Conservation (phyloP, 2,888 invertebrate species). For the Invenusta paracnida region DNA sequence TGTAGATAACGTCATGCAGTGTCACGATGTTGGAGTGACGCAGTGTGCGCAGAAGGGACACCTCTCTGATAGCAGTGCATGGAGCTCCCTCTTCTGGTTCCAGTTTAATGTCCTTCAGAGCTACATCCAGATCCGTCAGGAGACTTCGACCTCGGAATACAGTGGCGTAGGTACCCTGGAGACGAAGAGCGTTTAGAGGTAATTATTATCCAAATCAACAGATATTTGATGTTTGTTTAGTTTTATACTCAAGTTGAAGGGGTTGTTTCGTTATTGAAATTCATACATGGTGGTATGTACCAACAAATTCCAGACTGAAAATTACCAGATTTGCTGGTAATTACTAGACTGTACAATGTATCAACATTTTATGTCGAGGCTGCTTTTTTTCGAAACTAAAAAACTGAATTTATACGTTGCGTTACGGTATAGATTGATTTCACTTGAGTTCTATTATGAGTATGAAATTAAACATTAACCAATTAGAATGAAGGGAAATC, state of each 20-base stretch:
- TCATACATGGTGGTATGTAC: not conserved
- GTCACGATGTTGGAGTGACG: constrained; percentile 69
- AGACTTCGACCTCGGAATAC: constrained; percentile 68
- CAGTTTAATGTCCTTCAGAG: constrained; percentile 67
- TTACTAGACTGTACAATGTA: too few species aligned
- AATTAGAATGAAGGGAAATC: too few species aligned
- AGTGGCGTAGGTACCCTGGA: constrained; percentile 68
- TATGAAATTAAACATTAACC: too few species aligned
- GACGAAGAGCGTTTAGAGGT: too few species aligned
- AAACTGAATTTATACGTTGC: too few species aligned
- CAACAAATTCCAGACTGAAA: not conserved
- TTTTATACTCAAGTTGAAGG: too few species aligned
- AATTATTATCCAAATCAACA: too few species aligned
- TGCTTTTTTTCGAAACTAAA: too few species aligned
- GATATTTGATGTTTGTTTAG: too few species aligned
- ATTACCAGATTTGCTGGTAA: not conserved
- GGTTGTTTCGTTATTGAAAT: not conserved
- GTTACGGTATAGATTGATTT: too few species aligned
- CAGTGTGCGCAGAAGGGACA: constrained; percentile 67
- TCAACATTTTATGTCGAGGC: too few species aligned
- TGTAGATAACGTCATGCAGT: constrained; percentile 69
- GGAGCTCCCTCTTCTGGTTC: constrained; percentile 70
- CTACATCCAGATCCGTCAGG: constrained; percentile 67
- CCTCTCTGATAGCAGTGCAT: constrained; percentile 69
- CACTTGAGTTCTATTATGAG: too few species aligned